A percentile compares a stretch with the other conserved stretches of the same genome.
Evolutionary conservation across 2,113 vertebrate genomes (phyloP).

Genomic region (Gallinago undulata): DNA sequence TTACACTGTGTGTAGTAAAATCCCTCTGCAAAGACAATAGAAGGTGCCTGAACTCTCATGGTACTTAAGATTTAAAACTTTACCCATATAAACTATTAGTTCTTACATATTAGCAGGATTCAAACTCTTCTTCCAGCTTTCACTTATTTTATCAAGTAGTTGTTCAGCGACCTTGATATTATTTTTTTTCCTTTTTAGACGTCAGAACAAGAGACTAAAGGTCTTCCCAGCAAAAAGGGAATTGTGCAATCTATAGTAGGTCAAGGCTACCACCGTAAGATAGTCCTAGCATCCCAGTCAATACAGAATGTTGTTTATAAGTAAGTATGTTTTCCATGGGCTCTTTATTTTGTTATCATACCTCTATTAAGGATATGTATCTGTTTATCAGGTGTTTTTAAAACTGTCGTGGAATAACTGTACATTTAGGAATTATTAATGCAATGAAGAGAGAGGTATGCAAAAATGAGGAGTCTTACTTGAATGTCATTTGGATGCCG

Average conservation of each 20-base stretch:
- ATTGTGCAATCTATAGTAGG: constrained; percentile 98
- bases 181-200: constrained; percentile 75
- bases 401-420: background rate
- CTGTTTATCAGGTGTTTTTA: background rate
- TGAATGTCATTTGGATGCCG: background rate
- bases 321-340: constrained; percentile 72
- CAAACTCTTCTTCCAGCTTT: background rate
- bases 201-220: constrained; percentile 95
- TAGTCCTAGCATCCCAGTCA: constrained; percentile 94
- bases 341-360: background rate
- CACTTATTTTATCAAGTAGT: background rate
- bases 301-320: constrained; percentile 94
- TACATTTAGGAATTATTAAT: background rate
- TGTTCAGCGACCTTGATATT: background rate
- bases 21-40: constrained; percentile 24
- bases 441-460: background rate
- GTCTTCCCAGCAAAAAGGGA: constrained; percentile 96
- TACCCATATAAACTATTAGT: background rate
- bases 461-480: background rate
- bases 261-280: constrained; percentile 97
- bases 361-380: background rate
- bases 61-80: background rate
- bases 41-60: background rate
- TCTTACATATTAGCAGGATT: background rate
- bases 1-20: constrained; percentile 13